Evolutionary conservation across 2,113 vertebrate species (phyloP), one percentile per base, ranked within the genome.

Genomic region (Pseudopodoces humilis): DNA sequence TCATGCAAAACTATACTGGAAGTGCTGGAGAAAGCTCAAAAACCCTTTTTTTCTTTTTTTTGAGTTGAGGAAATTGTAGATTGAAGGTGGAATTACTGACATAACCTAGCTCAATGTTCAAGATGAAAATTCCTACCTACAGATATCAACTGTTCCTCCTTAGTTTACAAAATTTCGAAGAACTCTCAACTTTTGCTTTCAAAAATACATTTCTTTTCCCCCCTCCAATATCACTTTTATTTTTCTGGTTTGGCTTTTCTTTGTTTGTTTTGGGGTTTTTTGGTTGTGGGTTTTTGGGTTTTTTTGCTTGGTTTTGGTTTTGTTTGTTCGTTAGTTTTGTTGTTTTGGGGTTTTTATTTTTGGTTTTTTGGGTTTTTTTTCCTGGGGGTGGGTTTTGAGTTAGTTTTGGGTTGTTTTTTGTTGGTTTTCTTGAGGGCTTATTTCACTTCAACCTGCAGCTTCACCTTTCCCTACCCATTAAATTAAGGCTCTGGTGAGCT

Each of bases 1-100:
- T 83, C 79, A 94, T 64, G 90, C 60, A 96, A 90, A 93, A 71
- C 39, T 90, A 46, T 7, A 75, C 20, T 76, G 80, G 64, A 71
- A 92, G 44, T 75, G 21, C 17, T 72, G 76, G 52, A 87, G 30
- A 78, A 75, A 78, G 41, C 49, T 81, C 74, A 86, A 60, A 91
- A 22, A 2, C 16, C 9, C 25, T 28, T 9, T 27, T 56, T 30
- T 55, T 31, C 11, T 24, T 28, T 41, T 11, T 39, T 37, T 22
- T 31, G 1, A 50, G 33, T 3, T 67, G 47, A 84, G 31, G 47
- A 65, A 70, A 55, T 41, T 37, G 22, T 23, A 37, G 37, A 35
- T 7, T 35, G 41, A 49, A 81, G 17, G 41, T 84, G 37, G 64
- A 81, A 75, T 70, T 71, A 75, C 64, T 41, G 35, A 23, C 30